A percentile compares a stretch with the other conserved stretches of the same genome.
These are phyloP conservation scores for Cyclargus thomasi DNA, from an alignment of 1,140 invertebrate species.

Conservation along the genomic window DNA sequence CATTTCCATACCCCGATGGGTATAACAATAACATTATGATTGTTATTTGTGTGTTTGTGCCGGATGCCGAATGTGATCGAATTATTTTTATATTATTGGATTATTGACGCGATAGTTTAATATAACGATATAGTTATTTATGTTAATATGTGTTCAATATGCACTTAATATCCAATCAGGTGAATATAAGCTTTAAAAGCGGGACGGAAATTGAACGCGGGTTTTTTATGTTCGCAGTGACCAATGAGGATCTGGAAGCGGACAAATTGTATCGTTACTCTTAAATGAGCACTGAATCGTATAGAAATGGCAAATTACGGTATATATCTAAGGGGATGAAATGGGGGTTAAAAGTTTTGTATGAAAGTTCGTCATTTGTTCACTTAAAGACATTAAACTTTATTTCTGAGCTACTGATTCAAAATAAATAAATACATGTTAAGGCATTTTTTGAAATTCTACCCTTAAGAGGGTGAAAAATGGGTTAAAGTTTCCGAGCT, in stretches of 20 bases:
- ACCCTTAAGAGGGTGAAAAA: too few relatives aligned
- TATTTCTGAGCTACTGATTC: too few relatives aligned
- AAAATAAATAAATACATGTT: too few relatives aligned
- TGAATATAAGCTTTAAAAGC: neutral
- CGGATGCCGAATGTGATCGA: neutral
- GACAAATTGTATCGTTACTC: neutral
- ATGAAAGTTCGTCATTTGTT: too few relatives aligned
- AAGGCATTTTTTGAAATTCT: too few relatives aligned
- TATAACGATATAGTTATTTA: neutral
- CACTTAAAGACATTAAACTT: too few relatives aligned
- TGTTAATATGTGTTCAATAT: neutral
- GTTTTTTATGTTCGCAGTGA: neutral
- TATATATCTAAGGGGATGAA: too few relatives aligned
- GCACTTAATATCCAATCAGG: neutral
- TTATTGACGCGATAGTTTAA: neutral
- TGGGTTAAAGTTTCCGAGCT: too few relatives aligned
- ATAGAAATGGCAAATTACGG: neutral
- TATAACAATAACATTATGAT: conserved; percentile 9
- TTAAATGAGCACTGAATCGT: neutral
- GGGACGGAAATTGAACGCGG: neutral
- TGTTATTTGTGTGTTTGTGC: neutral
- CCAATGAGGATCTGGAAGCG: neutral
- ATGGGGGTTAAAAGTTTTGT: too few relatives aligned
- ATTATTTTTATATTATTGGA: neutral
- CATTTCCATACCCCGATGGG: conserved; percentile 3